Base-by-base conservation (phyloP, 2,797 vertebrate genomes). In the Delichon dasypus region DNA sequence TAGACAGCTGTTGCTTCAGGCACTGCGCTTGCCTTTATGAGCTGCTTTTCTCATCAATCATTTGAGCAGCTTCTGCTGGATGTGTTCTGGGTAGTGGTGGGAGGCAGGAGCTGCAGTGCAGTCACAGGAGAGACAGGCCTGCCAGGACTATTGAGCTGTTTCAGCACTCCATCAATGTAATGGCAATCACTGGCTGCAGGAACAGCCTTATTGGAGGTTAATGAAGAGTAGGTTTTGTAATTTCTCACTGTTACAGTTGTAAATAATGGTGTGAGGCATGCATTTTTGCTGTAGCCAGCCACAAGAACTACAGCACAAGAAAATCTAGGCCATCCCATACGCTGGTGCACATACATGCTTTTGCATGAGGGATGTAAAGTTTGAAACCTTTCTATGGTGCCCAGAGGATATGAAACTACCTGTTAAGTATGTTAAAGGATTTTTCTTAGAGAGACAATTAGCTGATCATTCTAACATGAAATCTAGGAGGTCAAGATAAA, bases 31-130 rank as follows among this genome's bases (percentile, higher is more conserved):
- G 92, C 94, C 93, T 96, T 96, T 95, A 76, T 36, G 88, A 93
- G 84, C 85, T 80, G 79, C 61, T 87, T 94, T 85, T 85, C 85
- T 94, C 95, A 95, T 97, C 94, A 84, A 96, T 97, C 97, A 97
- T 86, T 68, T 75, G 75, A 76, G 86, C 75, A 54, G 90, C 55
- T 94, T 91, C 67, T 90, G 84, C 90, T 89, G 83, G 95, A 92
- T 0, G 6, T 91, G 74, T 64, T 64, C 68, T 87, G 64, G 16
- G 75, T 77, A 80, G 85, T 12, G 13, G 57, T 83, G 61, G 76
- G 65, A 93, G 89, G 94, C 81, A 76, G 76, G 91, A 85, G 45
- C 58, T 60, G 74, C 8, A n/a, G 64, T 62, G 81, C 60, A 88
- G 65, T 65, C 86, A 51, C 5, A 2, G 57, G 50, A 34, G 5